These are phyloP conservation scores for Erebia ligea DNA, from an alignment of 2,888 invertebrate genomes.

Conservation along the genomic window DNA sequence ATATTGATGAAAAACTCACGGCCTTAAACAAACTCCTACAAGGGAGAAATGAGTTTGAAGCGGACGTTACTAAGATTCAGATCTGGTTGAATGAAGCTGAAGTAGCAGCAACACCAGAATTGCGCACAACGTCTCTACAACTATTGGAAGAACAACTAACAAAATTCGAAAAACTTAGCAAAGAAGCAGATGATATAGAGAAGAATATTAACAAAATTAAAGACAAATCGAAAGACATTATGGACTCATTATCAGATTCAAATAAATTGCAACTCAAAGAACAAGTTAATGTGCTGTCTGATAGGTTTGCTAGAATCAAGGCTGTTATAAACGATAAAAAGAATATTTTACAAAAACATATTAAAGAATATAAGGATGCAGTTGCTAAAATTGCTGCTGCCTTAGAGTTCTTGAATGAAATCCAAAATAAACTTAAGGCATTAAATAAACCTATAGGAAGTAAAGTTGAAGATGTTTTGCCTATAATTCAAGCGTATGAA, in stretches of 20 bases:
- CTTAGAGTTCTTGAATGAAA: constrained; percentile 89
- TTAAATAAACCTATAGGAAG: constrained; percentile 94
- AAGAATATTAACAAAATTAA: constrained; percentile 89
- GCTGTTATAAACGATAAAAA: constrained; percentile 90
- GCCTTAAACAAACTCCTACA: constrained; percentile 88
- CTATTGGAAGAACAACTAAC: constrained; percentile 93
- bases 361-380: constrained; percentile 91
- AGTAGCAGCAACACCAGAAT: constrained; percentile 91
- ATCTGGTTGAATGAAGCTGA: constrained; percentile 96
- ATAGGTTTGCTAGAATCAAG: constrained; percentile 89
- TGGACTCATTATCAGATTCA: constrained; percentile 91
- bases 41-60: constrained; percentile 92
- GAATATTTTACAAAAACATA: constrained; percentile 88
- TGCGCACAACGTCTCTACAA: constrained; percentile 91
- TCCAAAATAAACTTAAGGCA: constrained; percentile 92
- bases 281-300: constrained; percentile 89
- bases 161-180: constrained; percentile 91
- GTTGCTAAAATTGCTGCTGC: constrained; percentile 91
- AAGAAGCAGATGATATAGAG: constrained; percentile 88
- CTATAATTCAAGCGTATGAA: constrained; percentile 90
- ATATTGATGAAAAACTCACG: constrained; percentile 88
- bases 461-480: constrained; percentile 94
- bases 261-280: constrained; percentile 93
- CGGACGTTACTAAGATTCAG: constrained; percentile 90
- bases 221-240: constrained; percentile 91